These are phyloP conservation scores for Desmophyllum pertusum DNA, from an alignment of 92 coral and sea anemone species.

Conservation along the genomic window DNA sequence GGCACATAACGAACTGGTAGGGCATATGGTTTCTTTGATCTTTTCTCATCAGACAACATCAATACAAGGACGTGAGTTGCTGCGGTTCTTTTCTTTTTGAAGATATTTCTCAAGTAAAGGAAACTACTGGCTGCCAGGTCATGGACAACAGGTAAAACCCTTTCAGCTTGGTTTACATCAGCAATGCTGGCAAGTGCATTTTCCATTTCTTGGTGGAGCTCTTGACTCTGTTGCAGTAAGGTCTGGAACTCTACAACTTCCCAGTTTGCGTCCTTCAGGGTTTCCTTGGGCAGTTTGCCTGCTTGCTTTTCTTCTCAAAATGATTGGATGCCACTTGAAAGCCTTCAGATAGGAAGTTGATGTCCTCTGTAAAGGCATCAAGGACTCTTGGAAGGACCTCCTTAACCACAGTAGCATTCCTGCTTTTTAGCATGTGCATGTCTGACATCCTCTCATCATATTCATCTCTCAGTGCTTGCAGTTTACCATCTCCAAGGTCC, in stretches of 20 bases:
- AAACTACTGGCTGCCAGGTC: too few relatives aligned
- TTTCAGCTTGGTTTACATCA: too few relatives aligned
- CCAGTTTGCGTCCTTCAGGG: background rate
- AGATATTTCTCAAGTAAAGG: slow-evolving; percentile 33
- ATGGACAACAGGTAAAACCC: too few relatives aligned
- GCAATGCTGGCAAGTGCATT: too few relatives aligned
- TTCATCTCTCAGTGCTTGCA: slow-evolving; percentile 15
- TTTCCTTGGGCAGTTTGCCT: background rate
- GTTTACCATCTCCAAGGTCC: slow-evolving; percentile 32
- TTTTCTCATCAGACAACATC: slow-evolving; percentile 56
- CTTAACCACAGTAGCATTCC: background rate
- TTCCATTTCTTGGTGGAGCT: too few relatives aligned
- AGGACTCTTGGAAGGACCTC: background rate
- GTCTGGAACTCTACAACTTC: background rate
- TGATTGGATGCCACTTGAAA: background rate
- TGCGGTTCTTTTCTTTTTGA: slow-evolving; percentile 49
- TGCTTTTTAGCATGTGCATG: too few relatives aligned
- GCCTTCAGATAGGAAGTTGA: background rate
- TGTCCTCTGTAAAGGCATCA: too few relatives aligned
- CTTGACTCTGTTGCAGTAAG: background rate
- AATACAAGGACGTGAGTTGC: slow-evolving; percentile 58
- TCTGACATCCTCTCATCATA: too few relatives aligned
- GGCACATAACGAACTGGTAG: slow-evolving; percentile 56
- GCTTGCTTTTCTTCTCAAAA: background rate
- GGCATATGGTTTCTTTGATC: slow-evolving; percentile 54